Evolutionary conservation across 2,797 vertebrate genomes (phyloP).

Genomic region (Hippopotamyrus pictus): DNA sequence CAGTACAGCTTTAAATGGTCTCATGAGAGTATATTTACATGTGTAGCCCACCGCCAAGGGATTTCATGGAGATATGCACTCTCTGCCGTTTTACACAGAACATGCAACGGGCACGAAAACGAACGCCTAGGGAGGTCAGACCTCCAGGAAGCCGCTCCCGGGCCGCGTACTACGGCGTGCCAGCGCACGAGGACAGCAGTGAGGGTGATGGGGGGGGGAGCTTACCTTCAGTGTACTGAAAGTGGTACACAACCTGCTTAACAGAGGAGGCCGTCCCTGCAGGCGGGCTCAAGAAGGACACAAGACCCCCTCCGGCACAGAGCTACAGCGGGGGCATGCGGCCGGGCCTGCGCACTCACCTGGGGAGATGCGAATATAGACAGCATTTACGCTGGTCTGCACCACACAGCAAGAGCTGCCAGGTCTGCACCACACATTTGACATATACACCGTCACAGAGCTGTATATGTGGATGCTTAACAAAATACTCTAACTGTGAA

Average conservation of each 20-base stretch:
- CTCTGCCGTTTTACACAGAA: constrained; percentile 29
- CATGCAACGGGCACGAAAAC: constrained; percentile 64
- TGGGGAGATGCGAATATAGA: constrained; percentile 87
- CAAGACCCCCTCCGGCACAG: constrained; percentile 79
- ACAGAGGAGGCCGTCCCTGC: constrained; percentile 83
- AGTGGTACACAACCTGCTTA: constrained; percentile 86
- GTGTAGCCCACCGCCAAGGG: neutral
- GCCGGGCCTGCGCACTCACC: constrained; percentile 81
- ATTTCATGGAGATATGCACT: constrained; percentile 2
- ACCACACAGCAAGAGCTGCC: constrained; percentile 67
- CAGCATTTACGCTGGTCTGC: constrained; percentile 85
- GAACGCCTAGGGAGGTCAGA: constrained; percentile 61
- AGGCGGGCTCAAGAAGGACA: constrained; percentile 81
- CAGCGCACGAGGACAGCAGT: constrained; percentile 67
- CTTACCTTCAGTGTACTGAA: constrained; percentile 93
- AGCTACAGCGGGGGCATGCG: constrained; percentile 80
- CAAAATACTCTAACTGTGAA: constrained; percentile 3
- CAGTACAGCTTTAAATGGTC: neutral
- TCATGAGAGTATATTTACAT: neutral
- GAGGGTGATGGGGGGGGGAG: constrained; percentile 69
- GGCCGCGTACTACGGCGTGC: constrained; percentile 54
- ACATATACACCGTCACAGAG: constrained; percentile 59
- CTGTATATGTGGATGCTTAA: constrained; percentile 17
- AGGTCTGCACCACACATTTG: constrained; percentile 55
- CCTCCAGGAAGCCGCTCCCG: constrained; percentile 55